phyloP scores from a whole-genome alignment of 2,113 vertebrate species.

The Patagioenas fasciata region DNA sequence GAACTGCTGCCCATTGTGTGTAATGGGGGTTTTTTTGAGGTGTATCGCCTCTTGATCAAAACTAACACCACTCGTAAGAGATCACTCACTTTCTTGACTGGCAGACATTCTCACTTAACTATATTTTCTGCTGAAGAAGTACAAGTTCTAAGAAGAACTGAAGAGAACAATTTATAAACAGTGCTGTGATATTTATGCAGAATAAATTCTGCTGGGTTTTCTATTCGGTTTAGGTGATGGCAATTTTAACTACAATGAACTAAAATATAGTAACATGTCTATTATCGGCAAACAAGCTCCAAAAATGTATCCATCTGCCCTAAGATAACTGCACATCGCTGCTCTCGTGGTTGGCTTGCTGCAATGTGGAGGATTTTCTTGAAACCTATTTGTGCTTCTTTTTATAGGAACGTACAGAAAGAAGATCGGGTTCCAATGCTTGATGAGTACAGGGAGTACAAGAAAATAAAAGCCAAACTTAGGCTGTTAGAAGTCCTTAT shows the following conservation, averaged over 20 bases:
- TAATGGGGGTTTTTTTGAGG: not conserved
- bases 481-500: conserved; percentile 96
- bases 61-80: not conserved
- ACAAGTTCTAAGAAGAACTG: not conserved
- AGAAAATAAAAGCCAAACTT: conserved; percentile 96
- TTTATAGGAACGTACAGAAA: conserved; percentile 89
- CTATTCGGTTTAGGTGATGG: not conserved
- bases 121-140: not conserved
- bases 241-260: not conserved
- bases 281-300: not conserved
- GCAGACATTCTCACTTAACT: not conserved
- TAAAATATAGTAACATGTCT: not conserved
- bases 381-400: not conserved
- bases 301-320: not conserved
- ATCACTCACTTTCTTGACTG: not conserved
- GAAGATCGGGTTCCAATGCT: conserved; percentile 93
- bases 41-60: not conserved
- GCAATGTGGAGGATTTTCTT: not conserved
- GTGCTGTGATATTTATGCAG: not conserved
- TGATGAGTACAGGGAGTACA: conserved; percentile 95
- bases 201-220: not conserved
- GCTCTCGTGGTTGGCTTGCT: not conserved
- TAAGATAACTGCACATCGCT: not conserved
- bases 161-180: not conserved
- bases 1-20: not conserved